phyloP scores from a whole-genome alignment of 2,113 vertebrate species.

The Alosa alosa region DNA sequence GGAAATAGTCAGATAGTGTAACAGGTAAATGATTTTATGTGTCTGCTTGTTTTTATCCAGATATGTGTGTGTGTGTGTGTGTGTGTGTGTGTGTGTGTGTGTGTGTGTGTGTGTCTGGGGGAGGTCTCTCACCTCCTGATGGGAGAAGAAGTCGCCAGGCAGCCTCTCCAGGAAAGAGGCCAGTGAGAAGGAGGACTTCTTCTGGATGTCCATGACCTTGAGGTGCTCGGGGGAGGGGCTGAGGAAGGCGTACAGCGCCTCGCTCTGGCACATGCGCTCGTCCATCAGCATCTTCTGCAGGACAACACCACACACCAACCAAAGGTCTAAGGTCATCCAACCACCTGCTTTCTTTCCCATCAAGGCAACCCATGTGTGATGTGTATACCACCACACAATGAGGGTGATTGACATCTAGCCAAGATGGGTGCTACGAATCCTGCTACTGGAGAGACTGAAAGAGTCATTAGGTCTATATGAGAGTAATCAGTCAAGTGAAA shows the following conservation, averaged over 20 bases:
- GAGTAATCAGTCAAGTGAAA: too few relatives aligned
- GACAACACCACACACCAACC: not conserved
- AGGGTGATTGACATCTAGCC: too few relatives aligned
- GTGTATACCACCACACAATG: too few relatives aligned
- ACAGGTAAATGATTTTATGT: too few relatives aligned
- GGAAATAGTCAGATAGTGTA: not conserved
- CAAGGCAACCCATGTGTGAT: not conserved
- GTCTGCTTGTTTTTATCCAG: too few relatives aligned
- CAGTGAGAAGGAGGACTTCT: constrained; percentile 90
- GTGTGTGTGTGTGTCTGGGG: not conserved
- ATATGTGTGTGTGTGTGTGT: too few relatives aligned
- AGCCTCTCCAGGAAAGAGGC: constrained; percentile 94
- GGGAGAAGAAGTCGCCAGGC: constrained; percentile 96
- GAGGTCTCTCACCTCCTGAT: constrained; percentile 80
- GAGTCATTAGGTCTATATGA: too few relatives aligned
- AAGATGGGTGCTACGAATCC: not conserved
- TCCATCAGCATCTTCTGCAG: constrained; percentile 87
- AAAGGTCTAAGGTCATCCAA: not conserved
- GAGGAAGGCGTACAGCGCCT: constrained; percentile 96
- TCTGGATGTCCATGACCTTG: constrained; percentile 92
- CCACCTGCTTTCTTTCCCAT: not conserved
- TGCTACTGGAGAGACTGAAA: not conserved
- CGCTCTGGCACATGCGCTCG: constrained; percentile 93
- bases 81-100: not conserved
- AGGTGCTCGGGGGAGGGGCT: constrained; percentile 95